Percentiles rank a stretch among this genome's conserved stretches.
These are phyloP conservation scores for Habropoda laboriosa DNA, from an alignment of 1,140 invertebrate genomes.

Conservation along the genomic window DNA sequence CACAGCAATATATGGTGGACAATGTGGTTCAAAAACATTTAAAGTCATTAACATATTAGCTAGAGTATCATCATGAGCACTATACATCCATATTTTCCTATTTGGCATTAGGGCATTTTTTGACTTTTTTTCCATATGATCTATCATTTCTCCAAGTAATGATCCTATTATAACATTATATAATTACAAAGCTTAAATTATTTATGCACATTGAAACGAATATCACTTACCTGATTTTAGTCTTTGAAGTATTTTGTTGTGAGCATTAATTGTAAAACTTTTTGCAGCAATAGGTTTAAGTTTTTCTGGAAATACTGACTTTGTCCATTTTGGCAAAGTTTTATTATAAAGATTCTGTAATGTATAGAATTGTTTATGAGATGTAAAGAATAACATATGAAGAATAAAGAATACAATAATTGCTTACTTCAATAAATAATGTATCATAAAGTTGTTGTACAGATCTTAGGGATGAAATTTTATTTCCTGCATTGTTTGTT, in stretches of 20 bases:
- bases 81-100: slow-evolving; percentile 88
- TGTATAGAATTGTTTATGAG: background rate
- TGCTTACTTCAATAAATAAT: slow-evolving; percentile 86
- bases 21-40: slow-evolving; percentile 87
- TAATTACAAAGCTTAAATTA: background rate
- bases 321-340: slow-evolving; percentile 88
- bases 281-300: slow-evolving; percentile 81
- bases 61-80: slow-evolving; percentile 92
- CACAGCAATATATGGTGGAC: slow-evolving; percentile 88
- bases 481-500: slow-evolving; percentile 83
- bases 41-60: slow-evolving; percentile 89
- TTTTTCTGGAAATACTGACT: slow-evolving; percentile 83
- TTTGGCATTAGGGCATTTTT: slow-evolving; percentile 77
- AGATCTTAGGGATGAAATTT: slow-evolving; percentile 81
- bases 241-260: slow-evolving; percentile 81
- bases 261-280: slow-evolving; percentile 81
- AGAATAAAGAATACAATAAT: background rate
- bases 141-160: slow-evolving; percentile 85
- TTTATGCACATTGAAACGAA: background rate
- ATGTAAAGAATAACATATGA: background rate
- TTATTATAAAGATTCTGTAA: slow-evolving; percentile 85
- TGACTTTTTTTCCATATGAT: slow-evolving; percentile 83
- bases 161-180: slow-evolving; percentile 81
- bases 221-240: slow-evolving; percentile 79
- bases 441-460: slow-evolving; percentile 86